Evolutionary conservation across 2,113 vertebrate species (phyloP).

Genomic region (Petroica traversi): DNA sequence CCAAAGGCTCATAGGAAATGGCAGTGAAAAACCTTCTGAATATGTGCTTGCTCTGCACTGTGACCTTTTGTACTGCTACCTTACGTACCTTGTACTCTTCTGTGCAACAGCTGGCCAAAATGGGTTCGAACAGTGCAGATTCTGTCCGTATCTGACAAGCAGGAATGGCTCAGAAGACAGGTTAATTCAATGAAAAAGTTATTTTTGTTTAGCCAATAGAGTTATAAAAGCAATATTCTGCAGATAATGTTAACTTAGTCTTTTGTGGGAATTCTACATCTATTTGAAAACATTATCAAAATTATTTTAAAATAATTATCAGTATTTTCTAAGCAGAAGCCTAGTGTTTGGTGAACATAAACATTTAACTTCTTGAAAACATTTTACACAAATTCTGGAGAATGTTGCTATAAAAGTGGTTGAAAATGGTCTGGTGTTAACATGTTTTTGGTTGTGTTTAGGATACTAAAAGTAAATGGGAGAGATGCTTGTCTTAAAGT

Average conservation of each 20-base stretch:
- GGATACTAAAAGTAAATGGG: neutral
- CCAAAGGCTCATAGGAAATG: neutral
- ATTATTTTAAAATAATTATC: neutral
- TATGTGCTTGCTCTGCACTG: neutral
- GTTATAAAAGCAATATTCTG: neutral
- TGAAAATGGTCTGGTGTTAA: neutral
- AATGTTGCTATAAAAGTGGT: neutral
- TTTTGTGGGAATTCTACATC: neutral
- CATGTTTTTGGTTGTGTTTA: neutral
- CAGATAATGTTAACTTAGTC: neutral
- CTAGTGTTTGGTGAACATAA: neutral
- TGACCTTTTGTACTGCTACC: neutral
- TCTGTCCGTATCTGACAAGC: neutral
- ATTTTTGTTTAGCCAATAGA: neutral
- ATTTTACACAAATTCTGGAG: neutral
- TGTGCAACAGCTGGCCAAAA: neutral
- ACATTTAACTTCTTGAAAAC: neutral
- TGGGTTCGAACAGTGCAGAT: neutral
- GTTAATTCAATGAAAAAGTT: neutral
- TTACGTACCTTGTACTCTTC: rapidly evolving
- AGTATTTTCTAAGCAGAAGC: neutral
- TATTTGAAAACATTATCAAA: neutral
- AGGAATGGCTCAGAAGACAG: neutral
- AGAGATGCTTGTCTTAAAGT: neutral
- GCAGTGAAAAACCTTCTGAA: neutral